A percentile compares a stretch with the other conserved stretches of the same genome.
Conservation (phyloP, 2,797 vertebrate species). For the Lithobates pipiens region DNA sequence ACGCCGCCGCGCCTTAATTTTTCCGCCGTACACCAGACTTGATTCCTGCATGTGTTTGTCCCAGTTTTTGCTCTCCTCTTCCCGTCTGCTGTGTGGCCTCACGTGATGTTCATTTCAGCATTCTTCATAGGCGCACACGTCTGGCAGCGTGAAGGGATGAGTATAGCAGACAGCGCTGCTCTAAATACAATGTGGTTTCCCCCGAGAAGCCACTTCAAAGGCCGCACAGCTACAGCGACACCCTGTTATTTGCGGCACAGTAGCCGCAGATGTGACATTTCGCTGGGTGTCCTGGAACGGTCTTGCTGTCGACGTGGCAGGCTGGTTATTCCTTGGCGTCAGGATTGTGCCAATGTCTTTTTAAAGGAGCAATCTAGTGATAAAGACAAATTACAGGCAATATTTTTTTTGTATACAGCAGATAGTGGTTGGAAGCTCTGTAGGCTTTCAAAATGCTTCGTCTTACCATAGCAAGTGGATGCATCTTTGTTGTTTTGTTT, state of each 20-base stretch:
- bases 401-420: too few species aligned
- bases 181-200: constrained; percentile 24
- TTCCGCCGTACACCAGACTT: neutral
- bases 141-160: neutral
- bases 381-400: neutral
- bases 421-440: too few species aligned
- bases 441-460: too few species aligned
- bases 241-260: constrained; percentile 27
- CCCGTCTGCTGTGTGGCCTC: neutral
- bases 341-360: neutral
- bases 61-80: neutral
- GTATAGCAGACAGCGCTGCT: neutral
- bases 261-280: constrained; percentile 23
- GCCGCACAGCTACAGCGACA: neutral
- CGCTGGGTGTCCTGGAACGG: constrained; percentile 1
- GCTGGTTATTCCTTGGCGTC: neutral
- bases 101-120: neutral
- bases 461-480: too few species aligned
- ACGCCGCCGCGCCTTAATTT: neutral
- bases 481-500: too few species aligned
- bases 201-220: constrained; percentile 23
- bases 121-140: neutral
- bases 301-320: constrained; percentile 31
- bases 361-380: neutral
- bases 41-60: constrained; percentile 25